Percentiles rank a stretch among this genome's conserved stretches.
Conservation (phyloP, 2,797 vertebrate genomes). For the Mus spretus region DNA sequence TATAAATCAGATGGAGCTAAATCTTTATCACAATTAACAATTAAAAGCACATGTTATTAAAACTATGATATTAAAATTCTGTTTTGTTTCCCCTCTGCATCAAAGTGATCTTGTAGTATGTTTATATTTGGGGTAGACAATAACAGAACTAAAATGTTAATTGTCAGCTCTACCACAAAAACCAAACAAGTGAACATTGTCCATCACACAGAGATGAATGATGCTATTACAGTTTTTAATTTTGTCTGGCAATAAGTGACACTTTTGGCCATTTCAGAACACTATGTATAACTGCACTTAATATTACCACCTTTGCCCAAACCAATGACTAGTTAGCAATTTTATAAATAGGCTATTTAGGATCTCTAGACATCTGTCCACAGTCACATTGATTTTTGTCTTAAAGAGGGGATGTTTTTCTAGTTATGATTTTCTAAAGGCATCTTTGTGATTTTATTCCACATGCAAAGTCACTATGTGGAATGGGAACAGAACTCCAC, state of each 20-base stretch:
- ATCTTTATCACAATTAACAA: not conserved
- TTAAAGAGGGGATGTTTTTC: not conserved
- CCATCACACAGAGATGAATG: not conserved
- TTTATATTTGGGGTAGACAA: conserved; percentile 25
- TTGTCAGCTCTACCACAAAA: not conserved
- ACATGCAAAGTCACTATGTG: not conserved
- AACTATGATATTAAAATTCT: not conserved
- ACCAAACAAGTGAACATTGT: not conserved
- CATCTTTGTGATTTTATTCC: not conserved
- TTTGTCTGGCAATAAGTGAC: not conserved
- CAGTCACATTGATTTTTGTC: not conserved
- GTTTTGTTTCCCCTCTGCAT: conserved; percentile 27
- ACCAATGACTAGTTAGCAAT: not conserved
- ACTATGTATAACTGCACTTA: not conserved
- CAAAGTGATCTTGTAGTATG: not conserved
- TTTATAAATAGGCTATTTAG: not conserved
- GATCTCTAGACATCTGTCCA: not conserved
- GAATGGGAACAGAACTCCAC: not conserved
- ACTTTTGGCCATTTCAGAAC: not conserved
- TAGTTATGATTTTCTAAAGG: not conserved
- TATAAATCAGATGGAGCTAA: not conserved
- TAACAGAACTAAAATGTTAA: not conserved
- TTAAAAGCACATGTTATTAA: conserved; percentile 6
- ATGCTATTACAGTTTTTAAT: not conserved
- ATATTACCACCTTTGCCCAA: not conserved